Evolutionary conservation across 2,113 vertebrate species (phyloP).

Genomic region (Pollimyrus isidori): DNA sequence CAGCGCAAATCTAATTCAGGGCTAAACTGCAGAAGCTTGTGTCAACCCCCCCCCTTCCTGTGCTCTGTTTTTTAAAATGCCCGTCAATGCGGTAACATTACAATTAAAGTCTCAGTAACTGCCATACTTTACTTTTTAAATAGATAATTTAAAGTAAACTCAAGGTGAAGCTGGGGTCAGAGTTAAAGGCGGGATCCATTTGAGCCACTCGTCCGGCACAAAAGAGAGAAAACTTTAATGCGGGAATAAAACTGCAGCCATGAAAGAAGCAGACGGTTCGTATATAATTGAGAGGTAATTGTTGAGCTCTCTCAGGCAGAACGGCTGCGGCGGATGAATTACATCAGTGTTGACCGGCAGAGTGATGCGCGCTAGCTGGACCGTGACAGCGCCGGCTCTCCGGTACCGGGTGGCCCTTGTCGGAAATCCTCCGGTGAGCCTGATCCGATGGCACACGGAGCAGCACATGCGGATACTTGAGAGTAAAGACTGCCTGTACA

Average conservation of each 20-base stretch:
- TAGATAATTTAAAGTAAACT: neutral
- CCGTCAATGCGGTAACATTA: neutral
- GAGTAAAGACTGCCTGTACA: neutral
- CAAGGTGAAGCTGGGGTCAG: neutral
- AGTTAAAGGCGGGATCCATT: neutral
- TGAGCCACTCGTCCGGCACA: neutral
- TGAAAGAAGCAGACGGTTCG: neutral
- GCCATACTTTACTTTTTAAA: neutral
- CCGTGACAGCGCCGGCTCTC: neutral
- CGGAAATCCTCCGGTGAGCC: neutral
- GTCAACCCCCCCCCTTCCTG: neutral
- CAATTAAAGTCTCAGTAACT: neutral
- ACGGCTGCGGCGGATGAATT: neutral
- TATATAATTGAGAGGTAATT: conserved; percentile 8
- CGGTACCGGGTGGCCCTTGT: neutral
- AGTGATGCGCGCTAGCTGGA: neutral
- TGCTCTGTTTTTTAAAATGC: neutral
- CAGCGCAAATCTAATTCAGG: neutral
- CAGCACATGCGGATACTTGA: neutral
- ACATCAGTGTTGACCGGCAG: neutral
- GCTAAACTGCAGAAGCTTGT: neutral
- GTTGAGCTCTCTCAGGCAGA: neutral
- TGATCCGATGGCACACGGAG: neutral
- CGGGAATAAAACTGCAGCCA: neutral
- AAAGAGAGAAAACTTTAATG: neutral